Conservation (phyloP, 2,113 vertebrate species). For the Ellobius talpinus region DNA sequence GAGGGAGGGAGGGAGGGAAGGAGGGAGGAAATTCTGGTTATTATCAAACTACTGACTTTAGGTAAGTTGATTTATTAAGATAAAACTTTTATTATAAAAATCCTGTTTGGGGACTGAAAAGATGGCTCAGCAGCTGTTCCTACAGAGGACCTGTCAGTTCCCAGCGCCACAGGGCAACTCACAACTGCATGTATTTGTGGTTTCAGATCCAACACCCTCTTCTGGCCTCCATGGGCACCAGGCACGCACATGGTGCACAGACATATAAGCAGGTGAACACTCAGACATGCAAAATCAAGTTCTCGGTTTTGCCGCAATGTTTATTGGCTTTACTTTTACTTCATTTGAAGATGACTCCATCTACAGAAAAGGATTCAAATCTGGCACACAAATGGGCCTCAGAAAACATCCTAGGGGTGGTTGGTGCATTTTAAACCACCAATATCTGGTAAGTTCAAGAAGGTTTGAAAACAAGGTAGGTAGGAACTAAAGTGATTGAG, state of each 20-base stretch:
- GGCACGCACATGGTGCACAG: too few species aligned
- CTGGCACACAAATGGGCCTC: neutral
- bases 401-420: neutral
- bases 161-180: neutral
- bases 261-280: neutral
- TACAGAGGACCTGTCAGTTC: too few species aligned
- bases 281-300: neutral
- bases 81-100: conserved; percentile 57
- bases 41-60: conserved; percentile 34
- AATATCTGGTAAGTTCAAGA: neutral
- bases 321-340: conserved; percentile 48
- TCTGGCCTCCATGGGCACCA: neutral
- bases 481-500: neutral
- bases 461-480: conserved; percentile 32
- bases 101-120: neutral
- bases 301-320: conserved; percentile 4
- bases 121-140: neutral
- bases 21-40: neutral
- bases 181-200: neutral
- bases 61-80: neutral
- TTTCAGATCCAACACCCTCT: neutral
- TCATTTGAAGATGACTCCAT: conserved; percentile 29
- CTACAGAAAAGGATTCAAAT: conserved; percentile 48
- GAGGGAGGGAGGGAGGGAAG: too few species aligned
- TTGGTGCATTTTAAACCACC: neutral